Evolutionary conservation across 2,888 invertebrate species (phyloP), one percentile per base, ranked within the genome.

Genomic region (Chrysolina americana): DNA sequence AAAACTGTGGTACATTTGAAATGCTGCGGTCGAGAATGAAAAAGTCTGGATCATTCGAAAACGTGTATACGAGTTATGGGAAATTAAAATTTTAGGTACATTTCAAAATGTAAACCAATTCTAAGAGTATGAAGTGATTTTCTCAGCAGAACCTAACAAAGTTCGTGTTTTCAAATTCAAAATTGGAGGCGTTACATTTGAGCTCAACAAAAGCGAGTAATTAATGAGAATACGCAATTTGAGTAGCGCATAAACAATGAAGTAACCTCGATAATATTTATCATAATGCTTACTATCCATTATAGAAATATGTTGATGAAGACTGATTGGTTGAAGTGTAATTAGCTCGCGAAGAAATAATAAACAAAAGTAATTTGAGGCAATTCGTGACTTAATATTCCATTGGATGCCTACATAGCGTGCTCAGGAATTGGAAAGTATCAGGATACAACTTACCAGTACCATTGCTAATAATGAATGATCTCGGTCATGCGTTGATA

Each of bases 301-400:
- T 59, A 59, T n/a, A 36, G 28, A 59, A 36, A 59, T 13, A 59
- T 36, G 59, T 59, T 59, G 36, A 59, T 59, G 36, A 28, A 59
- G 15, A 59, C n/a, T 59, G 36, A 59, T 23, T 59, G 50, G 2
- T 50, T 19, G 28, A 28, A 59, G 59, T n/a, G 59, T 36, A 59
- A 59, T 59, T 23, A 59, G 28, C 17, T 59, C n/a, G 23, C n/a
- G 36, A 28, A 59, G n/a, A 36, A 59, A 59, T 59, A 59, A 28
- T 59, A 59, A 36, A 59, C 23, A 59, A 9, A 10, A 56, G 28
- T 59, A 36, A 59, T 28, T 36, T 59, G 59, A n/a, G 5, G 53
- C 13, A 53, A 53, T 21, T 13, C 13, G 36, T 28, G n/a, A n/a
- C 0, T n/a, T n/a, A 47, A 47, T 47, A n/a, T n/a, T 47, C 15